Evolutionary conservation across 2,797 vertebrate species (phyloP).

Genomic region (Yasuhikotakia modesta): DNA sequence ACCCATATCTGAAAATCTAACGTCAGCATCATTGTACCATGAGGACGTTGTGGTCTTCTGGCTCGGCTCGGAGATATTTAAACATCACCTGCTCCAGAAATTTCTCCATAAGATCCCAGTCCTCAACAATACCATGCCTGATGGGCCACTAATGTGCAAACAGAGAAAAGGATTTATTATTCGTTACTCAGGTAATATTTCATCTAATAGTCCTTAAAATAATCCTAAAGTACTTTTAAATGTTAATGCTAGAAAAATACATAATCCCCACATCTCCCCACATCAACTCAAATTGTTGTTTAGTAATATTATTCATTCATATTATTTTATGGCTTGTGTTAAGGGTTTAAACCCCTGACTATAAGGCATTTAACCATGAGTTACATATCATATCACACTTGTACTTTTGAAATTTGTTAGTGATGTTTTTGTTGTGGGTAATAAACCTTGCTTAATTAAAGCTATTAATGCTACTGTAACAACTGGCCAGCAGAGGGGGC

Average conservation of each 20-base stretch:
- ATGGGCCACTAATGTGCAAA: conserved; percentile 88
- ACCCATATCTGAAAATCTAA: neutral
- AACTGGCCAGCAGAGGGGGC: too few relatives aligned
- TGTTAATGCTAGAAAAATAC: too few relatives aligned
- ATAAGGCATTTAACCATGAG: neutral
- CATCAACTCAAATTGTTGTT: too few relatives aligned
- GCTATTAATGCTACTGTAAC: too few relatives aligned
- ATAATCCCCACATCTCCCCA: too few relatives aligned
- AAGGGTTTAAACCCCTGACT: neutral
- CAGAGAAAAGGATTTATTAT: conserved; percentile 54
- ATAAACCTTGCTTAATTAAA: too few relatives aligned
- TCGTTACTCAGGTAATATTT: neutral
- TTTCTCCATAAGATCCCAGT: conserved; percentile 98
- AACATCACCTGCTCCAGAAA: conserved; percentile 99
- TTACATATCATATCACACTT: neutral
- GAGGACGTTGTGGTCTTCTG: conserved; percentile 96
- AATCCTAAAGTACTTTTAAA: too few relatives aligned
- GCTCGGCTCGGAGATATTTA: conserved; percentile 97
- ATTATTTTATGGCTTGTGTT: too few relatives aligned
- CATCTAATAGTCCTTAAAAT: too few relatives aligned
- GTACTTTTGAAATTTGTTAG: too few relatives aligned
- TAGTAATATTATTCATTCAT: too few relatives aligned
- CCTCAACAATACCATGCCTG: conserved; percentile 95
- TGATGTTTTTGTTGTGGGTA: too few relatives aligned
- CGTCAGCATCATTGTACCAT: conserved; percentile 77